A percentile compares a stretch with the other conserved stretches of the same genome.
These are phyloP conservation scores for Zootoca vivipara DNA, from an alignment of 2,113 vertebrate genomes.

Conservation along the genomic window DNA sequence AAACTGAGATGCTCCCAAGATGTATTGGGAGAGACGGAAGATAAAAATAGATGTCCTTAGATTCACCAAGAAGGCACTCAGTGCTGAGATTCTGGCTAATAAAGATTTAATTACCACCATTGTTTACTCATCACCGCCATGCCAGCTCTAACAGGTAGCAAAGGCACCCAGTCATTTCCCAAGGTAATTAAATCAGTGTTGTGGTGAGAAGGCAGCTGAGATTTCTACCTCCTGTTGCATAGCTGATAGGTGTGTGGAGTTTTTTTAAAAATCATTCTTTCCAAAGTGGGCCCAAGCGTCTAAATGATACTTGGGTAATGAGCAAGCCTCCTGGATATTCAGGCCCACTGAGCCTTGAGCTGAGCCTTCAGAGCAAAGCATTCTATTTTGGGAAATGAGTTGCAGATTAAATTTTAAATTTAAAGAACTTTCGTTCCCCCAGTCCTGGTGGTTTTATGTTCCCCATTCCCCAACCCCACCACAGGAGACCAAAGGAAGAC, in stretches of 20 bases:
- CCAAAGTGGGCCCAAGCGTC: constrained; percentile 49
- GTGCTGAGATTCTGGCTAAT: constrained; percentile 48
- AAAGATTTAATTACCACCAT: constrained; percentile 58
- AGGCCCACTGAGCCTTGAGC: constrained; percentile 16
- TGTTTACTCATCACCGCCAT: constrained; percentile 17
- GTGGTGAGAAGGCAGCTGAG: constrained; percentile 20
- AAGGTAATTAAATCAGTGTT: constrained; percentile 61
- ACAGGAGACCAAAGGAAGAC: constrained; percentile 19
- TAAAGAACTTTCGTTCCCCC: constrained; percentile 40
- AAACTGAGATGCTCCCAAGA: constrained; percentile 43
- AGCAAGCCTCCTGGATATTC: constrained; percentile 37
- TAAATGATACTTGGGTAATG: constrained; percentile 38
- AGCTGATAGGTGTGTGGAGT: not conserved
- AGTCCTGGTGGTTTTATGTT: constrained; percentile 39
- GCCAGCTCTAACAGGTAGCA: constrained; percentile 52
- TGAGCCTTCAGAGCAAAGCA: constrained; percentile 47
- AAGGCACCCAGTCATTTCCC: constrained; percentile 39
- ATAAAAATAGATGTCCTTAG: constrained; percentile 64
- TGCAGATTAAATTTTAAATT: constrained; percentile 58
- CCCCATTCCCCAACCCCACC: not conserved
- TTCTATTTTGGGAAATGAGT: constrained; percentile 43
- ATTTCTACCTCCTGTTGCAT: constrained; percentile 22
- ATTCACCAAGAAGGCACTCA: constrained; percentile 42
- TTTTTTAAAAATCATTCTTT: constrained; percentile 24
- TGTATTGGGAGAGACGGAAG: constrained; percentile 37